These are phyloP conservation scores for Halichoerus grypus DNA, from an alignment of 2,113 vertebrate genomes.

Conservation along the genomic window DNA sequence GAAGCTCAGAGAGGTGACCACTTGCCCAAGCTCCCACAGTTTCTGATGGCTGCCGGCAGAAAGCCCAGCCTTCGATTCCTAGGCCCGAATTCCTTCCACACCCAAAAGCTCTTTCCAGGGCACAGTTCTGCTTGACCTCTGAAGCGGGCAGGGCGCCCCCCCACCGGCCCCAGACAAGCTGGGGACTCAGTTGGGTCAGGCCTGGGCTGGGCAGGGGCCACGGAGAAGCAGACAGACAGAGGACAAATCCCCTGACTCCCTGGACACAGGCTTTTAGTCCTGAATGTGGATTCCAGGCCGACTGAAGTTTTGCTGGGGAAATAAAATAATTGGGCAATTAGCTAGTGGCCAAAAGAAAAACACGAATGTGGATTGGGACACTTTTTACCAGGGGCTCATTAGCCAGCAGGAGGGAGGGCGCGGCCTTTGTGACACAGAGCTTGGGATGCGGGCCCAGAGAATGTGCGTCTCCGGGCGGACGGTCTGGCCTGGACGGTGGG, in stretches of 20 bases:
- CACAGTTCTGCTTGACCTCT: background rate
- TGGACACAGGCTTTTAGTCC: background rate
- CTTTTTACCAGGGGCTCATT: slow-evolving; percentile 14
- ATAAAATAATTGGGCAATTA: slow-evolving; percentile 81
- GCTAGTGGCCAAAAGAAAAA: slow-evolving; percentile 34
- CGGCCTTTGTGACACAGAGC: slow-evolving; percentile 70
- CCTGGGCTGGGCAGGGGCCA: background rate
- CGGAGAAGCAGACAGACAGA: slow-evolving; percentile 11
- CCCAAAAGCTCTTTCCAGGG: background rate
- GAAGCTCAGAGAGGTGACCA: background rate
- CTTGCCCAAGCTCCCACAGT: background rate
- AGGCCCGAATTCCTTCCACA: background rate
- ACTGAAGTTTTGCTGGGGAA: slow-evolving; percentile 56
- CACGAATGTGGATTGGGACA: slow-evolving; percentile 76
- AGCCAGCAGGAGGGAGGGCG: background rate
- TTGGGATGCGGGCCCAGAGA: background rate
- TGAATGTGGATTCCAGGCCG: slow-evolving; percentile 78
- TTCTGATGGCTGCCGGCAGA: background rate
- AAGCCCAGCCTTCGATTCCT: background rate
- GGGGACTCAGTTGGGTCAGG: background rate
- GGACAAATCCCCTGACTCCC: slow-evolving; percentile 29
- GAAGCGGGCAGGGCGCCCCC: background rate
- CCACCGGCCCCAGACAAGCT: background rate
- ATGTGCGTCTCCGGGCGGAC: no score
- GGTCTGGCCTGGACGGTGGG: background rate